phyloP scores from a whole-genome alignment of 2,797 vertebrate genomes.

The Coluber constrictor region DNA sequence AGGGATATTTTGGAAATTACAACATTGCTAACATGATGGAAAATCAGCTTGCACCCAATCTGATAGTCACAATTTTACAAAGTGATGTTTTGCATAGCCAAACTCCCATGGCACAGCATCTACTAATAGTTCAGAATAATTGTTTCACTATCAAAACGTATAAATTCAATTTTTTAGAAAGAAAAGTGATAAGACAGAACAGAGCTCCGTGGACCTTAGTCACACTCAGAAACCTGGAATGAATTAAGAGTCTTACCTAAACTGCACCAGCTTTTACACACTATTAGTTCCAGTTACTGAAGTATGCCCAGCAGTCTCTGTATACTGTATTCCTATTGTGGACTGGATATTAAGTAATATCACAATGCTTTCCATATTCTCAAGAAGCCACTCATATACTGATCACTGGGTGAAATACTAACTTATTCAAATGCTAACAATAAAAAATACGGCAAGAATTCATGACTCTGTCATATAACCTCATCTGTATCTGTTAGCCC shows the following conservation, averaged over 20 bases:
- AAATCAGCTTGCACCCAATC: neutral
- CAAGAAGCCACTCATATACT: neutral
- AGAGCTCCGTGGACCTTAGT: neutral
- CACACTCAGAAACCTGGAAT: neutral
- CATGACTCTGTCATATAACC: neutral
- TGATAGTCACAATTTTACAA: neutral
- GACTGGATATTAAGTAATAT: neutral
- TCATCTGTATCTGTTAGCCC: neutral
- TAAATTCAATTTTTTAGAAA: neutral
- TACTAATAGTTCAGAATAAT: neutral
- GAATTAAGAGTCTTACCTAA: neutral
- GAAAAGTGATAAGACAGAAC: neutral
- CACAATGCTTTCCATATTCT: neutral
- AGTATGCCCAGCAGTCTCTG: neutral
- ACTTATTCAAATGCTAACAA: neutral
- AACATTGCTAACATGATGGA: neutral
- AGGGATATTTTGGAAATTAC: neutral
- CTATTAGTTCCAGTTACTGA: neutral
- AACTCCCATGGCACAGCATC: neutral
- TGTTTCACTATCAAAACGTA: neutral
- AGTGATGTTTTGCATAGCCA: neutral
- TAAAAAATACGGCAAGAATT: neutral
- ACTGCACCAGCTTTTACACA: neutral
- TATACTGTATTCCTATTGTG: neutral
- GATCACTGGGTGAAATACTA: neutral